Base-by-base conservation (phyloP, 2,888 invertebrate species). In the Salticus scenicus region DNA sequence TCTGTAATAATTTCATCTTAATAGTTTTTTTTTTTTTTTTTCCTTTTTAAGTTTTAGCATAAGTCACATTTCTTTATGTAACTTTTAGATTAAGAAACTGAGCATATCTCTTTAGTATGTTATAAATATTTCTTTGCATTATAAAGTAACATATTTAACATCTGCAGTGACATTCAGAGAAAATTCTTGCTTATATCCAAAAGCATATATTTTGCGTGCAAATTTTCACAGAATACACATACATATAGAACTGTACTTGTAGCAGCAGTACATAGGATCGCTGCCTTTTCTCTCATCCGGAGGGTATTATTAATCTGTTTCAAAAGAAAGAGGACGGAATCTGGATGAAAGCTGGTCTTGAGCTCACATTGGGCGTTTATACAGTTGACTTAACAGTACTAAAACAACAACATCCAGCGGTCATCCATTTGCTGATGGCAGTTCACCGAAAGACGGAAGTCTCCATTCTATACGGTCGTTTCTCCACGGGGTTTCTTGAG, bases 391-490 rank as follows among this genome's bases (percentile, higher is more conserved):
- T 57, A 17, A 20, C 24, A 20, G 24, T 2, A 24, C 24, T 24
- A 24, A 24, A 37, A 37, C 17, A 17, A 47, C 47, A 57, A 57
- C 7, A 10, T 64, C 63, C 57, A 74, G 76, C 41, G 47, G 67
- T 76, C 76, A 76, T 76, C 74, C 64, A 74, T 57, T 12, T 41
- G 33, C 27, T 42, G 71, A 33, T 33, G 31, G 66, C 17, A 63
- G 72, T 67, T 86, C 80, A 80, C 57, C 41, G 41, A 41, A 86
- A 86, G 47, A 80, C 86, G 64, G 86, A 76, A n/a, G 85, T 75
- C 78, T 86, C 66, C 86, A 86, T 66, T 71, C 86, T 86, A 86
- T 86, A 86, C 86, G 79, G 86, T 86, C 79, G 86, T 86, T 74
- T 86, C 86, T 86, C 86, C 86, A 20, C 86, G 79, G 80, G 86